Percentiles rank a stretch among this genome's conserved stretches.
Conservation (phyloP, 1,140 invertebrate species). For the Zaprionus davidi region DNA sequence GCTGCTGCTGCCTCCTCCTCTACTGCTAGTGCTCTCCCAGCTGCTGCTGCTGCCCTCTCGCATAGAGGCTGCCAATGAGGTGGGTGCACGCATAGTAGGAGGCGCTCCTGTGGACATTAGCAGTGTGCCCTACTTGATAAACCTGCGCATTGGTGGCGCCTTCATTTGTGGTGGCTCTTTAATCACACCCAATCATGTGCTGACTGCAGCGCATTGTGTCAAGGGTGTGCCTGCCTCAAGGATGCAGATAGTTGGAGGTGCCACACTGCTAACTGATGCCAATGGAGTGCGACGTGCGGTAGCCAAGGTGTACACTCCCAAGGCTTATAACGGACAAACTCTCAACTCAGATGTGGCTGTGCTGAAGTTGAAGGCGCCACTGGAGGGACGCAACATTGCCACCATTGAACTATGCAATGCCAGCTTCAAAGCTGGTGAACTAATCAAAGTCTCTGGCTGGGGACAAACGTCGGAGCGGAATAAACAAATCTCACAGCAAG, state of each 20-base stretch:
- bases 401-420: conserved; percentile 66
- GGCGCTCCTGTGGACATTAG: conserved; percentile 58
- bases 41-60: conserved; percentile 20
- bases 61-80: conserved; percentile 33
- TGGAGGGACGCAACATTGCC: conserved; percentile 59
- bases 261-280: conserved; percentile 46
- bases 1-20: conserved; percentile 21
- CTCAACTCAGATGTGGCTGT: conserved; percentile 71
- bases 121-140: conserved; percentile 68
- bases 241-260: conserved; percentile 60
- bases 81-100: conserved; percentile 67
- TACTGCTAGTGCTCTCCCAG: conserved; percentile 2
- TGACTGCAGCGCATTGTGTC: conserved; percentile 73
- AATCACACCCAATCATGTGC: conserved; percentile 59
- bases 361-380: conserved; percentile 57
- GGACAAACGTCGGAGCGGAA: conserved; percentile 50
- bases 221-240: conserved; percentile 59
- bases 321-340: conserved; percentile 60
- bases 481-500: conserved; percentile 50
- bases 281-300: conserved; percentile 51
- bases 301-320: conserved; percentile 64
- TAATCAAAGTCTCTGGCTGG: conserved; percentile 75
- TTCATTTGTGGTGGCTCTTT: conserved; percentile 71
- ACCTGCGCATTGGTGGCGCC: conserved; percentile 51
- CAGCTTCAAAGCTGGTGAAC: conserved; percentile 53